Percentiles rank a stretch among this genome's conserved stretches.
These are phyloP conservation scores for Trypoxylon attenuatum DNA, from an alignment of 2,888 invertebrate genomes.

Conservation along the genomic window DNA sequence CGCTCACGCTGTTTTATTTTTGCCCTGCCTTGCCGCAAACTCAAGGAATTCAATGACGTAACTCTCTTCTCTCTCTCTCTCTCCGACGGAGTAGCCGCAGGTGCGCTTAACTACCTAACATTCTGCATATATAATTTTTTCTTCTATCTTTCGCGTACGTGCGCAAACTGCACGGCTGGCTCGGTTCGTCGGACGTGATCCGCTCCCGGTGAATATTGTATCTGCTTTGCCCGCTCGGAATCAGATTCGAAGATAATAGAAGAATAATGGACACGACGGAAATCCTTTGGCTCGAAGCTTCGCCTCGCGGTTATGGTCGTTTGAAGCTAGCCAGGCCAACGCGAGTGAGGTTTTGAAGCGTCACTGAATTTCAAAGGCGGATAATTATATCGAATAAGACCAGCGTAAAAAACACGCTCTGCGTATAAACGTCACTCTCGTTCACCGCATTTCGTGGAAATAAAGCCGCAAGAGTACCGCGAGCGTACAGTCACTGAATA, in stretches of 20 bases:
- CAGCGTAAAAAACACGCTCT: not conserved
- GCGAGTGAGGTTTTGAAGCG: not conserved
- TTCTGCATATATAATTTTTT: conserved; percentile 50
- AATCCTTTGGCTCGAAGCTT: not conserved
- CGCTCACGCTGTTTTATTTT: conserved; percentile 12
- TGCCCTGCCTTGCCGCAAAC: conserved; percentile 13
- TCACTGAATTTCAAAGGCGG: not conserved
- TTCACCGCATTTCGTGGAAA: too few species aligned
- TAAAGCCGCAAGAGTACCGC: too few species aligned
- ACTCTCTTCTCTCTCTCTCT: conserved; percentile 43
- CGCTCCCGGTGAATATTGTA: conserved; percentile 12
- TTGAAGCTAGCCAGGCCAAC: not conserved
- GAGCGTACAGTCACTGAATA: too few species aligned
- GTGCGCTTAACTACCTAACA: conserved; percentile 50
- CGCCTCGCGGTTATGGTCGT: not conserved
- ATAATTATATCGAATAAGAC: not conserved
- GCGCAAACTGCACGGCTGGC: conserved; percentile 1
- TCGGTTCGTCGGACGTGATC: conserved; percentile 34
- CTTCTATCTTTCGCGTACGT: conserved; percentile 22
- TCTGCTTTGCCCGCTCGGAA: not conserved
- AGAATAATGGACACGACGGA: not conserved
- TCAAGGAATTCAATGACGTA: conserved; percentile 57
- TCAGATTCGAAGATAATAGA: conserved; percentile 1
- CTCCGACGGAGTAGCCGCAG: conserved; percentile 38
- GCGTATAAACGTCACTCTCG: not conserved